Base-by-base conservation (phyloP, 2,797 vertebrate genomes). In the Cuniculus paca region DNA sequence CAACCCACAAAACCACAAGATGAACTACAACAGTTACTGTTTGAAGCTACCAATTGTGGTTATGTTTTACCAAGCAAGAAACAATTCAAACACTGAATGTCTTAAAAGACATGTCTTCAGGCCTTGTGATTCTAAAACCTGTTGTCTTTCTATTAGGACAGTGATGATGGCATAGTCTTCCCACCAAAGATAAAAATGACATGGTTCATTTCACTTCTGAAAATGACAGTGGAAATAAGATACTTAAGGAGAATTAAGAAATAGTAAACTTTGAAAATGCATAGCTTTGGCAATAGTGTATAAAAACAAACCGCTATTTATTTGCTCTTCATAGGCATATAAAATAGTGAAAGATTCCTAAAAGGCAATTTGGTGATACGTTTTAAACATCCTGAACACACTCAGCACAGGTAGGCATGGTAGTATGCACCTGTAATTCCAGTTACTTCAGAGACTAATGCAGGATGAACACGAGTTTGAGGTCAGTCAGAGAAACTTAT, bases 31-130 rank as follows among this genome's bases (percentile, higher is more conserved):
- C 0, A 13, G 22, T 48, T 6, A 34, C 0, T 36, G 10, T 61
- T n/a, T 65, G 31, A n/a, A 89, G 61, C 13, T 61, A 50, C n/a
- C 65, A 78, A 58, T 26, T 45, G 61, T n/a, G 1, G 10, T 79
- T 8, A 34, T 78, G 50, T 88, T 13, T 54, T 91, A 50, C 31
- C 22, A 93, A 93, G 36, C 56, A 60, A 86, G 7, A 65, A 45
- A 65, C 48, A 65, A 87, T n/a, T 8, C 91, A 81, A 52, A 58
- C 31, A 22, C 24, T 60, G 58, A 63, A 3, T 34, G 31, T n/a
- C 42, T 42, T 87, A 50, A 70, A 77, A 54, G n/a, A 48, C 10
- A n/a, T 39, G 54, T 77, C n/a, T 26, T 17, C n/a, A 75, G 31
- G 1, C 7, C 34, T 36, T 77, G 34, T 36, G 48, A 77, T 68